Evolutionary conservation across 2,113 vertebrate genomes (phyloP).

Genomic region (Noturus placidus): DNA sequence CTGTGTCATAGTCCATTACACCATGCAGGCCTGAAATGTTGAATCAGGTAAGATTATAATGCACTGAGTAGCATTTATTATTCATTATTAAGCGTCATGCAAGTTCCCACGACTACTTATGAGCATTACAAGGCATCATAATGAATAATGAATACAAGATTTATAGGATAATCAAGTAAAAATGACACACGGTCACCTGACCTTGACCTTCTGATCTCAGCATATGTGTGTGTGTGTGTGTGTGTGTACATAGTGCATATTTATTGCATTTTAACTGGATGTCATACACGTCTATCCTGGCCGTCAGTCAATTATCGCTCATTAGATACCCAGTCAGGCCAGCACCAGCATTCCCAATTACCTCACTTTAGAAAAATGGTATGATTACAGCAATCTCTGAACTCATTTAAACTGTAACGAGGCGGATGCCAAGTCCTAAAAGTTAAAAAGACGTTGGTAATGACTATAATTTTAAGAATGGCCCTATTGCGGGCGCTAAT

Average conservation of each 20-base stretch:
- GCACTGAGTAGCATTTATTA: background rate
- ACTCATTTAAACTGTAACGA: slow-evolving; percentile 36
- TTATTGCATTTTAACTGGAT: background rate
- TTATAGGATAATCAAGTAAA: background rate
- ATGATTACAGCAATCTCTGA: slow-evolving; percentile 48
- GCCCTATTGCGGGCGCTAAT: slow-evolving; percentile 48
- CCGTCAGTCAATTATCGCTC: slow-evolving; percentile 41
- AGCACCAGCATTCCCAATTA: slow-evolving; percentile 48
- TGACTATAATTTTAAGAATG: slow-evolving; percentile 57
- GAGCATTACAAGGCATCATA: background rate
- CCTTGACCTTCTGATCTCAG: background rate
- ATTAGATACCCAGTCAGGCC: slow-evolving; percentile 46
- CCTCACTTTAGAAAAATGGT: slow-evolving; percentile 36
- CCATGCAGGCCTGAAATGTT: background rate
- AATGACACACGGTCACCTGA: background rate
- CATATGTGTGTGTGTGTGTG: slow-evolving; percentile 12
- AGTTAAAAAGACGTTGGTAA: slow-evolving; percentile 53
- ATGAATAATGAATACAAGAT: background rate
- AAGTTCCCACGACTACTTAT: background rate
- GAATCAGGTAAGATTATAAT: too few relatives aligned
- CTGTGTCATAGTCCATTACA: too few relatives aligned
- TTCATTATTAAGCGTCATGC: background rate
- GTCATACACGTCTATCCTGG: slow-evolving; percentile 27
- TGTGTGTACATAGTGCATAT: background rate
- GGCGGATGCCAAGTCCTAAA: slow-evolving; percentile 53